Evolutionary conservation across 2,797 vertebrate species (phyloP), one percentile per base, ranked within the genome.

Genomic region (Siniperca obscura): DNA sequence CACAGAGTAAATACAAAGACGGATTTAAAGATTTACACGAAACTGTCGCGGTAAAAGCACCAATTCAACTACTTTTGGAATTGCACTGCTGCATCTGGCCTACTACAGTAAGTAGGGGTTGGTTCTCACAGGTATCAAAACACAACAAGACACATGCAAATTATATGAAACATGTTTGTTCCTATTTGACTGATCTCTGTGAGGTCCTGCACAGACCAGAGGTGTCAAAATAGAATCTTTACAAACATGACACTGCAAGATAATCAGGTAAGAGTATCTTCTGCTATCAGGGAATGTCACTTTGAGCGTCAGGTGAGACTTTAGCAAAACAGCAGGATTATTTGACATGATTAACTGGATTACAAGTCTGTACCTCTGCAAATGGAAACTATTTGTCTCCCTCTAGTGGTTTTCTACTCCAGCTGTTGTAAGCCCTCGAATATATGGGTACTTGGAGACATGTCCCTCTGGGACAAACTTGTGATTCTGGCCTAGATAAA

Each of bases 301-400:
- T 38, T 44, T n/a, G 17, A 78, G 30, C 1, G 17, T 53, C 40
- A 12, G 46, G 21, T 17, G n/a, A 40, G 21, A 48, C 4, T 55
- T 66, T 14, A 53, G 27, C 2, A 30, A 5, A 64, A 22, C 60
- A 70, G 7, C 53, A 66, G 7, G 2, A 55, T 5, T 55, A 14
- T 46, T 30, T 52, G 12, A 36, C 40, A 16, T 38, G 22, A 21
- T 22, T 1, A 38, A 36, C 1, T n/a, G 3, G 10, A 44, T 60
- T 16, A 6, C 2, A 44, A 50, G 3, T 5, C 8, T n/a, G 11
- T 8, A 3, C 1, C 4, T 5, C n/a, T 38, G 52, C 42, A 36
- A 78, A 77, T 22, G 13, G 38, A 74, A 81, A 76, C 46, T 13
- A 74, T 84, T 44, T 91, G 91, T 68, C 87, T 84, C 90, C 90